phyloP scores from a whole-genome alignment of 2,113 vertebrate genomes.

The Paramisgurnus dabryanus region DNA sequence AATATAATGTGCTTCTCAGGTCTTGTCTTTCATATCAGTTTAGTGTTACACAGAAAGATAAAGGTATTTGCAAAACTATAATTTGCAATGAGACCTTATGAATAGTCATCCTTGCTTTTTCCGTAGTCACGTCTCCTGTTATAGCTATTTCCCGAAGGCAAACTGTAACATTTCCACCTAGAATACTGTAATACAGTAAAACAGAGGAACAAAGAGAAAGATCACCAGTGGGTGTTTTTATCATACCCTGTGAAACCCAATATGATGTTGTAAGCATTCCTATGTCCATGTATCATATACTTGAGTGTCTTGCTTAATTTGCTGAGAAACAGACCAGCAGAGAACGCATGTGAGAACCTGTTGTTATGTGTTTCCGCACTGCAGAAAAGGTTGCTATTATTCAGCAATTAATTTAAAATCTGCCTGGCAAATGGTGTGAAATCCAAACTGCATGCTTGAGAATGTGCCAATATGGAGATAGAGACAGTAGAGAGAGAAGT shows the following conservation, averaged over 20 bases:
- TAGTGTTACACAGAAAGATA: neutral
- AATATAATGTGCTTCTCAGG: neutral
- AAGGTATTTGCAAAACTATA: neutral
- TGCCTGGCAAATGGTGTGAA: slow-evolving; percentile 21
- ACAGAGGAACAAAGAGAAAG: neutral
- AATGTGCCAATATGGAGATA: slow-evolving; percentile 8
- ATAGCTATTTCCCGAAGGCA: neutral
- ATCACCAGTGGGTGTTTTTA: slow-evolving; percentile 35
- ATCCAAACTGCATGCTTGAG: slow-evolving; percentile 10
- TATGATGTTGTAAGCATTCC: slow-evolving; percentile 51
- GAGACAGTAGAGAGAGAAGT: slow-evolving; percentile 10
- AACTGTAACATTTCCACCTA: neutral
- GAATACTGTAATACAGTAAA: neutral
- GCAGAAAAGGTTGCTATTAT: slow-evolving; percentile 48
- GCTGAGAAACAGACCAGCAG: neutral
- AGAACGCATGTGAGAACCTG: slow-evolving; percentile 48
- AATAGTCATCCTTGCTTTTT: neutral
- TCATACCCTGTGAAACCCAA: slow-evolving; percentile 38
- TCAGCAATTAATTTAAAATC: slow-evolving; percentile 36
- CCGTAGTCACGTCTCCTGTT: neutral
- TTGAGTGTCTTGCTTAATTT: slow-evolving; percentile 35
- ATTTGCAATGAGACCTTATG: neutral
- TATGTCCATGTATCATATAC: slow-evolving; percentile 36
- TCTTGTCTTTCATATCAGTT: neutral
- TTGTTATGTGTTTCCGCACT: slow-evolving; percentile 45